These are phyloP conservation scores for Ciona savignyi DNA, from an alignment of 23 tunicate genomes.

Conservation along the genomic window DNA sequence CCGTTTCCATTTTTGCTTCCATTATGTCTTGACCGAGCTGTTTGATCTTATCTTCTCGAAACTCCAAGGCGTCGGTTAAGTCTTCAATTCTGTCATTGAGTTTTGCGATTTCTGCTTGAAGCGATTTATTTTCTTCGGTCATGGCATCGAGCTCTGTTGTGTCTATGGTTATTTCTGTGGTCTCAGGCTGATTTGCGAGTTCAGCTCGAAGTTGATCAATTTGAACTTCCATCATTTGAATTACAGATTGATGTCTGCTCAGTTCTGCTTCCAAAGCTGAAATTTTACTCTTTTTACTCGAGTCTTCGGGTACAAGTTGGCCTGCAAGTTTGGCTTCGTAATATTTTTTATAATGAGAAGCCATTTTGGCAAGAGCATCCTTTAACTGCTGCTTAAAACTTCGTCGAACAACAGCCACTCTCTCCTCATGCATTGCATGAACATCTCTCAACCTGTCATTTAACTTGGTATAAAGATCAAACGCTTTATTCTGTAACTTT, in stretches of 20 bases:
- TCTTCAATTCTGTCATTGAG: constrained; percentile 57
- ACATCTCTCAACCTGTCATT: constrained; percentile 55
- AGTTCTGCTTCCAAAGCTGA: constrained; percentile 42
- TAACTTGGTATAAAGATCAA: constrained; percentile 42
- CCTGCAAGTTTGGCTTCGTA: constrained; percentile 75
- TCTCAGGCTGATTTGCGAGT: constrained; percentile 28
- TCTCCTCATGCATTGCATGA: constrained; percentile 62
- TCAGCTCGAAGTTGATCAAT: constrained; percentile 49
- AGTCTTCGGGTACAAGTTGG: constrained; percentile 27
- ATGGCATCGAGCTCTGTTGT: constrained; percentile 66
- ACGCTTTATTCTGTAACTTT: constrained; percentile 58
- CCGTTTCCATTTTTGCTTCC: constrained; percentile 29
- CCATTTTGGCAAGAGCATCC: constrained; percentile 82
- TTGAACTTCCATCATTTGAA: constrained; percentile 78
- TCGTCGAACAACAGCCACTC: constrained; percentile 54
- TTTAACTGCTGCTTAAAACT: constrained; percentile 86
- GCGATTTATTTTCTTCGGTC: constrained; percentile 34
- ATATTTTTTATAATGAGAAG: constrained; percentile 63
- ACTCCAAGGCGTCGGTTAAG: constrained; percentile 19
- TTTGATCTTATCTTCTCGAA: constrained; percentile 46
- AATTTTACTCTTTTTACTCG: constrained; percentile 32
- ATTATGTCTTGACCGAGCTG: constrained; percentile 32
- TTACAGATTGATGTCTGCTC: constrained; percentile 34
- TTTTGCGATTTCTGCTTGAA: constrained; percentile 30
- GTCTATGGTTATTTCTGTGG: constrained; percentile 42